A percentile compares a stretch with the other conserved stretches of the same genome.
These are phyloP conservation scores for Brachyrhaphis roseni DNA, from an alignment of 2,797 vertebrate species.

Conservation along the genomic window DNA sequence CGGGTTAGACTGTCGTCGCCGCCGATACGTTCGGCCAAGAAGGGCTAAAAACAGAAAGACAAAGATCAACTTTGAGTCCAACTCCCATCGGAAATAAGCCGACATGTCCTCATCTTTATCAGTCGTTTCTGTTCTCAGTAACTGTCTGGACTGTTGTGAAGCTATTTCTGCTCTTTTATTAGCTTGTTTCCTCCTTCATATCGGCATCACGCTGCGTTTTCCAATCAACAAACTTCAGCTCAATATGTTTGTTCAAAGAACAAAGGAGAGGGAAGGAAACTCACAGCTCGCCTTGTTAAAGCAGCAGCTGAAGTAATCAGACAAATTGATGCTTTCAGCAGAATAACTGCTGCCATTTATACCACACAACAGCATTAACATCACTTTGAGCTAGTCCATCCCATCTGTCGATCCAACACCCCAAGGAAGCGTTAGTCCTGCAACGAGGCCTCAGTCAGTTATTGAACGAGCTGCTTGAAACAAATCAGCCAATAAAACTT, in stretches of 20 bases:
- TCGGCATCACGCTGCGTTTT: not conserved
- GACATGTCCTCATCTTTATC: not conserved
- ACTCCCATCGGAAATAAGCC: too few relatives aligned
- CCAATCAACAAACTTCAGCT: conserved; percentile 1
- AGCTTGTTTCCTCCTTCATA: not conserved
- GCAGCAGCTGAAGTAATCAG: conserved; percentile 2
- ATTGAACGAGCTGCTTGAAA: not conserved
- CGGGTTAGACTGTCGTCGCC: too few relatives aligned
- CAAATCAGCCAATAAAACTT: not conserved
- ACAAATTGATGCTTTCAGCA: conserved; percentile 10
- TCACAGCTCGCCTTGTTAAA: conserved; percentile 1
- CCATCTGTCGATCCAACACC: conserved; percentile 23
- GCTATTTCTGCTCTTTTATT: not conserved
- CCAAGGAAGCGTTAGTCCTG: not conserved
- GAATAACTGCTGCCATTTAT: conserved; percentile 3
- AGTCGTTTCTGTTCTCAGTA: not conserved
- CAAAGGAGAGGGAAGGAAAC: conserved; percentile 2
- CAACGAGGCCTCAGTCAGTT: not conserved
- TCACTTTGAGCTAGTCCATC: not conserved
- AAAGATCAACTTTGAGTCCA: too few relatives aligned
- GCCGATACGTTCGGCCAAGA: too few relatives aligned
- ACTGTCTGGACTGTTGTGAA: not conserved
- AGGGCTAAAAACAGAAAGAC: too few relatives aligned
- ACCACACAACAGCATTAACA: not conserved
- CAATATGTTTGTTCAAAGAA: not conserved